Conservation (phyloP, 1,140 invertebrate species). For the Aphaenogaster rudis region DNA sequence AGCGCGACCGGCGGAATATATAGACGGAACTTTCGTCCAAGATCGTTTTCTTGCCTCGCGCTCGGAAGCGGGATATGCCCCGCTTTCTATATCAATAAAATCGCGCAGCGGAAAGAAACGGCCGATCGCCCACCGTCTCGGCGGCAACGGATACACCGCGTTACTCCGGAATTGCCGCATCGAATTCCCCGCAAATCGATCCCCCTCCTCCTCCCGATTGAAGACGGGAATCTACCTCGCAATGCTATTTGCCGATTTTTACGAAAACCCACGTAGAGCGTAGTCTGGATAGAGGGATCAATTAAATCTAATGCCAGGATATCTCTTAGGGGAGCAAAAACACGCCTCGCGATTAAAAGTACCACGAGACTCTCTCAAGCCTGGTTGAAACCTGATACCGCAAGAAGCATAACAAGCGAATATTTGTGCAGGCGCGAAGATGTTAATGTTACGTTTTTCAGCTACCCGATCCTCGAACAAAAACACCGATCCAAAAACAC, state of each 20-base stretch:
- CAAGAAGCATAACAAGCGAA: slow-evolving; percentile 1
- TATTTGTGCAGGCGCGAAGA: not conserved
- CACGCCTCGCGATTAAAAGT: not conserved
- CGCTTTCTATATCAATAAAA: slow-evolving; percentile 63
- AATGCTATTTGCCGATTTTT: not conserved
- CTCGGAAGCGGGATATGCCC: slow-evolving; percentile 40
- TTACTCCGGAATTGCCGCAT: not conserved
- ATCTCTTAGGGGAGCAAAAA: not conserved
- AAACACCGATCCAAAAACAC: not conserved
- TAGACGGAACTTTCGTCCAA: slow-evolving; percentile 36
- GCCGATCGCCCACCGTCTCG: slow-evolving; percentile 16
- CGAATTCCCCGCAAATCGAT: not conserved
- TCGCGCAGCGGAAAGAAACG: slow-evolving; percentile 54
- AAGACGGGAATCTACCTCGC: not conserved
- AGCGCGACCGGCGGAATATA: not conserved
- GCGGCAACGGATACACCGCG: not conserved
- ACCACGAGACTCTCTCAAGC: not conserved
- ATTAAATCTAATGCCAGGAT: not conserved
- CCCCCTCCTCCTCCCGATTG: not conserved
- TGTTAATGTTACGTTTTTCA: not conserved
- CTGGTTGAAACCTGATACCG: not conserved
- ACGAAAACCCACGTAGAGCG: not conserved
- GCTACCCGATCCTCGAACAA: no score
- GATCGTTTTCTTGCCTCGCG: slow-evolving; percentile 19
- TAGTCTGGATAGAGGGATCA: not conserved